Evolutionary conservation across 2,888 invertebrate genomes (phyloP), one percentile per base, ranked within the genome.

Genomic region (Synergus gifuensis): DNA sequence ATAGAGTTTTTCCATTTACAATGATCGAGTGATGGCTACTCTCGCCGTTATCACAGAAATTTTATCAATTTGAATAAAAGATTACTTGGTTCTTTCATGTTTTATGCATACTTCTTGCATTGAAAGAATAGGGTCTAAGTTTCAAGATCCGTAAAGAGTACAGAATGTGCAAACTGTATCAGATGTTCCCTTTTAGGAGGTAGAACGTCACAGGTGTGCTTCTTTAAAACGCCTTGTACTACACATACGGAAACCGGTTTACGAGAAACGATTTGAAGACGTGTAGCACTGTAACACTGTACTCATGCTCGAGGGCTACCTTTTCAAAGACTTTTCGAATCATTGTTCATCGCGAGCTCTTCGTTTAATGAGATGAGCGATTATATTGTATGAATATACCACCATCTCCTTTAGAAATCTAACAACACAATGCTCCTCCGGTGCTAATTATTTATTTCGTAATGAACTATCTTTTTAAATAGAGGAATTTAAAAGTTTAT

Each of bases 191-290:
- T 49, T 28, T 49, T 14, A 12, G 67, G 22, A 67, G 44, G 46
- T 46, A 46, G 69, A 69, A 66, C 42, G 66, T 69, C 49, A 69
- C 49, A n/a, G 28, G 36, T 49, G 54, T 54, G 73, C 73, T 54
- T 54, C 73, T 73, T 73, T 73, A 73, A 73, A 73, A 73, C 54
- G 54, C 49, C 54, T 73, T 73, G 73, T 54, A 73, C 73, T 73
- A 36, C 36, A 54, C 73, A 54, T 54, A n/a, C 73, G 36, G 73
- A 73, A 73, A 73, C 73, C 73, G 73, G 73, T 73, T 73, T 73
- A 49, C 73, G 73, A 54, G 54, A 73, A 54, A 73, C 73, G 73
- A 54, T 73, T 73, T n/a, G 73, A 54, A 54, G 73, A 73, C 49
- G 49, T 73, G 54, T 40, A 66, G 66, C 66, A 60, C 60, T 60